Conservation (phyloP, 53 echinoderm and acorn worm genomes). For the Apostichopus leukothele region DNA sequence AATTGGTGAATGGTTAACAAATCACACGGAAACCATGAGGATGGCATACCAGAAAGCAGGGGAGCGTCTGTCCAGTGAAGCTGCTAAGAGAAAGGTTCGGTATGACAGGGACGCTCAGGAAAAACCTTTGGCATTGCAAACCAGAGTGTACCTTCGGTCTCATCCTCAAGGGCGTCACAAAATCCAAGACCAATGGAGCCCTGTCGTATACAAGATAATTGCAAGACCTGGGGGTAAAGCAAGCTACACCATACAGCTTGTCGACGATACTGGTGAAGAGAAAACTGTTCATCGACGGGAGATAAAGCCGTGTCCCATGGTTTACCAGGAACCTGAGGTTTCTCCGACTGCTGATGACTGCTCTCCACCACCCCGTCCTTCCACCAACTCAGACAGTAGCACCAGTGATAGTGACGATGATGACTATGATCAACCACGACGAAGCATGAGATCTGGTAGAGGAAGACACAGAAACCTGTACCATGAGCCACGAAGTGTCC, state of each 20-base stretch:
- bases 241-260: not conserved
- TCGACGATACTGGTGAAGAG: not conserved
- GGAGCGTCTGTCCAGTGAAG: not conserved
- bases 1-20: constrained; percentile 14
- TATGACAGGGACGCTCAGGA: not conserved
- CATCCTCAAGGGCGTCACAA: not conserved
- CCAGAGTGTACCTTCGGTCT: not conserved
- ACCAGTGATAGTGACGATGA: no score
- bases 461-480: no score
- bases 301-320: not conserved
- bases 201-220: not conserved
- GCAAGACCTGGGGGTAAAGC: not conserved
- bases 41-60: constrained; percentile 49
- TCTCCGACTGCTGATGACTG: not conserved
- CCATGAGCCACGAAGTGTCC: no score
- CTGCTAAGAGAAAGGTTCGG: not conserved
- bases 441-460: no score
- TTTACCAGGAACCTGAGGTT: not conserved
- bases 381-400: no score
- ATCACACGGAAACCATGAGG: not conserved
- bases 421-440: no score
- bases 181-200: not conserved
- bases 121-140: not conserved
- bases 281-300: not conserved
- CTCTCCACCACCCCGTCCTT: no score